phyloP scores from a whole-genome alignment of 2,113 vertebrate species.

The Leucopsar rothschildi region DNA sequence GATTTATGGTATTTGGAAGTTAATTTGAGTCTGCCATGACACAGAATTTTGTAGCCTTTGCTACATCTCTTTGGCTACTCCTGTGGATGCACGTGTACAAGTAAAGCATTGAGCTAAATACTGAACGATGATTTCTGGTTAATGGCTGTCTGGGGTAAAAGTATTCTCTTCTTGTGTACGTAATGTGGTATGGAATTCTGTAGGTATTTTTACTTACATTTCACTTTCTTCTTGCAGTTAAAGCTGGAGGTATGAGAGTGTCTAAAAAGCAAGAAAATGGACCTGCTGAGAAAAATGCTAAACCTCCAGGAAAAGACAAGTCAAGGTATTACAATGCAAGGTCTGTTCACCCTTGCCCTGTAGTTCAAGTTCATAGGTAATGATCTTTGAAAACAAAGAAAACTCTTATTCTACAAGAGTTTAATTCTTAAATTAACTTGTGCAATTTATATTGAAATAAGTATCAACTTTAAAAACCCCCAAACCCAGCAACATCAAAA shows the following conservation, averaged over 20 bases:
- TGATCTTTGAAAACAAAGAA: background rate
- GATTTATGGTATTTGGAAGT: background rate
- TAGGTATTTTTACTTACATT: background rate
- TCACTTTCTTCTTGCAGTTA: conserved; percentile 73
- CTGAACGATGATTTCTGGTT: background rate
- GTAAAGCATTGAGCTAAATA: background rate
- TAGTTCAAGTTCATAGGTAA: background rate
- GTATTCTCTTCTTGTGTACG: background rate
- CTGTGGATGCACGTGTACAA: background rate
- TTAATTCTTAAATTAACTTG: background rate
- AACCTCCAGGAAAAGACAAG: conserved; percentile 75
- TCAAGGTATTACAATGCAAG: conserved; percentile 69
- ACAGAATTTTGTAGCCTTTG: background rate
- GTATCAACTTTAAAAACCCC: background rate
- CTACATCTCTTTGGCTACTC: background rate
- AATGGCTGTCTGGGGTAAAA: background rate
- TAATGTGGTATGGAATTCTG: background rate
- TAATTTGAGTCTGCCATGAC: background rate
- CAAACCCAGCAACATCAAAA: background rate
- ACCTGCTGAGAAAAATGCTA: conserved; percentile 75
- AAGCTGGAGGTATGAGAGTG: conserved; percentile 87
- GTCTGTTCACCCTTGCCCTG: background rate
- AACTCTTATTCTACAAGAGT: background rate
- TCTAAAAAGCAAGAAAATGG: conserved; percentile 84
- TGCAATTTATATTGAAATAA: background rate